phyloP scores from a whole-genome alignment of 2,888 invertebrate genomes.

The Pammene fasciana region DNA sequence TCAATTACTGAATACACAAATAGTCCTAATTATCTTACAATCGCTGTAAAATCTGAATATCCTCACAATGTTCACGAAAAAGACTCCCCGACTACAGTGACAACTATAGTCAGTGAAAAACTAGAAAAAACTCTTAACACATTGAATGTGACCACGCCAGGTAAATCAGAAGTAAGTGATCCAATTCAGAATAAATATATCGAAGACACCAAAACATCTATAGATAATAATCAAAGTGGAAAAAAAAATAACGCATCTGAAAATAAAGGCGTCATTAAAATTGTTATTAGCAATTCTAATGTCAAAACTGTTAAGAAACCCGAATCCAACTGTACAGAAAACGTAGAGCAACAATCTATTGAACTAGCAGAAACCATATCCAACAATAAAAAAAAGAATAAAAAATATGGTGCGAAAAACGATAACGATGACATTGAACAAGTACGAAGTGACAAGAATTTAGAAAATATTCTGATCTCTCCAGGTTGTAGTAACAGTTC shows the following conservation, averaged over 20 bases:
- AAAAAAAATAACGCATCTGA: neutral
- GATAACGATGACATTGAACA: neutral
- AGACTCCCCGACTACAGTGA: neutral
- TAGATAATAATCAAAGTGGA: neutral
- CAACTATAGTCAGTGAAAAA: constrained; percentile 20
- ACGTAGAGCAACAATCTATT: neutral
- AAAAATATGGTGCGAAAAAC: neutral
- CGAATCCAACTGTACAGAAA: too few species aligned
- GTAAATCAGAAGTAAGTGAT: neutral
- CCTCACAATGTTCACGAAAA: neutral
- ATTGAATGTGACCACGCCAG: neutral
- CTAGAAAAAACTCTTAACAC: neutral
- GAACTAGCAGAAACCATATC: neutral
- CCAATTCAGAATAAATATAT: neutral
- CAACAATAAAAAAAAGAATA: too few species aligned
- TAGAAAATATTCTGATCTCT: neutral
- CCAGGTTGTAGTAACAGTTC: constrained; percentile 8
- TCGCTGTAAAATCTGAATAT: constrained; percentile 17
- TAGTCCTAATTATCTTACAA: neutral
- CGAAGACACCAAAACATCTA: neutral
- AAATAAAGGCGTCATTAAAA: neutral
- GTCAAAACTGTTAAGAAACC: neutral
- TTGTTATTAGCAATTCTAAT: neutral
- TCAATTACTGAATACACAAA: neutral
- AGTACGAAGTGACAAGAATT: neutral